These are phyloP conservation scores for Crotalus adamanteus DNA, from an alignment of 2,797 vertebrate species.

Conservation along the genomic window DNA sequence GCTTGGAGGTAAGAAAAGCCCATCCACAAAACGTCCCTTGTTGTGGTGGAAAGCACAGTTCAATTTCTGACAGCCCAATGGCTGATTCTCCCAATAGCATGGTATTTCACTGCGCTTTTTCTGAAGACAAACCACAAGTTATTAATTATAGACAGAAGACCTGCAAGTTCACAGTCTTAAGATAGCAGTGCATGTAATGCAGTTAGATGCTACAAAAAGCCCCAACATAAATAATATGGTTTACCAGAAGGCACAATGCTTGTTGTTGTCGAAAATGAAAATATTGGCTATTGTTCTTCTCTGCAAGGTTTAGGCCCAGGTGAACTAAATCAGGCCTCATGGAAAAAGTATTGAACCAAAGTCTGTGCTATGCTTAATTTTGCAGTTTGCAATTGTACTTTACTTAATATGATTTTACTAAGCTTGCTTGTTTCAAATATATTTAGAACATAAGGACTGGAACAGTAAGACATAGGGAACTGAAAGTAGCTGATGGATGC, in stretches of 20 bases:
- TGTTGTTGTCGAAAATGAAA: not conserved
- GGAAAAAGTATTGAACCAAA: too few species aligned
- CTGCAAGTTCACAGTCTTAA: not conserved
- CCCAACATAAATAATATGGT: not conserved
- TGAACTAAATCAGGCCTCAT: too few species aligned
- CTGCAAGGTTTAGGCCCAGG: too few species aligned
- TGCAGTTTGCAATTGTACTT: too few species aligned
- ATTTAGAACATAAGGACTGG: too few species aligned
- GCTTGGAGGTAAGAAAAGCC: conserved; percentile 82
- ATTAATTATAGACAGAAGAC: rapidly evolving
- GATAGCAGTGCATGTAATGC: not conserved
- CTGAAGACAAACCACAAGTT: conserved; percentile 63
- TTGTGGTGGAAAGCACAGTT: conserved; percentile 94
- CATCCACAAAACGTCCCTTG: conserved; percentile 84
- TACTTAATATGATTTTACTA: too few species aligned
- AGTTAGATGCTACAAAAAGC: not conserved
- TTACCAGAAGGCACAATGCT: not conserved
- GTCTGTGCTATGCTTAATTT: too few species aligned
- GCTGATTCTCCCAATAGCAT: conserved; percentile 96
- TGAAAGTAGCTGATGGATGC: too few species aligned
- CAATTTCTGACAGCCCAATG: conserved; percentile 88
- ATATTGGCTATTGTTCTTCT: too few species aligned
- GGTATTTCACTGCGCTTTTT: conserved; percentile 92
- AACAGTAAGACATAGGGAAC: too few species aligned
- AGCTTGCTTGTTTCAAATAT: too few species aligned